A percentile compares a stretch with the other conserved stretches of the same genome.
Conservation (phyloP, 2,888 invertebrate genomes). For the Orthosia gracilis region DNA sequence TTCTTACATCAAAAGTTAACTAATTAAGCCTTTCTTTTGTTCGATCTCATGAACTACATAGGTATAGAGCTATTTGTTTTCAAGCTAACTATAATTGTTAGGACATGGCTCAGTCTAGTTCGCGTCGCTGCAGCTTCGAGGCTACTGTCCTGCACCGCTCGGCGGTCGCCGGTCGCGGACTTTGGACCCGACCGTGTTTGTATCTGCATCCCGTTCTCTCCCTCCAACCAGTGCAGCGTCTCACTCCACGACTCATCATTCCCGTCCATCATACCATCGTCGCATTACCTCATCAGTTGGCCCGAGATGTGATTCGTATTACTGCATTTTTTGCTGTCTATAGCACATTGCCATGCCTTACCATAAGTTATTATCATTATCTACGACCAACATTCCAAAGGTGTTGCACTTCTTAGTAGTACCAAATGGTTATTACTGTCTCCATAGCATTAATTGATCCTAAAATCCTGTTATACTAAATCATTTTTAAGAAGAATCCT, state of each 20-base stretch:
- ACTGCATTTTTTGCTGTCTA: constrained; percentile 79
- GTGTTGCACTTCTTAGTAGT: constrained; percentile 17
- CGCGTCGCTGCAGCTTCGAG: constrained; percentile 69
- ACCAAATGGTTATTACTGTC: background rate
- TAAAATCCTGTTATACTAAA: background rate
- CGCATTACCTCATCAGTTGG: constrained; percentile 82
- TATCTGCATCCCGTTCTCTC: constrained; percentile 83
- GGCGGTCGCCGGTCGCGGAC: constrained; percentile 80
- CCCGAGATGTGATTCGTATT: constrained; percentile 76
- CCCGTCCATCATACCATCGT: constrained; percentile 75
- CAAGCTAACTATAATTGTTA: constrained; percentile 30
- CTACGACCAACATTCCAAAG: constrained; percentile 50
- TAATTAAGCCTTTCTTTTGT: constrained; percentile 7
- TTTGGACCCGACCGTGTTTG: constrained; percentile 85
- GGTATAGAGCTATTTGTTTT: constrained; percentile 14
- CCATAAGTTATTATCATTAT: constrained; percentile 60
- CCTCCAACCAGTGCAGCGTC: constrained; percentile 65
- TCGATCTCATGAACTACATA: background rate
- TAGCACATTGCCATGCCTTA: constrained; percentile 52
- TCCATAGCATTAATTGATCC: background rate
- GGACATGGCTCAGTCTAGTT: constrained; percentile 61
- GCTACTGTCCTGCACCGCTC: constrained; percentile 80
- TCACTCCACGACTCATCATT: constrained; percentile 72
- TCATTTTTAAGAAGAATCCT: background rate
- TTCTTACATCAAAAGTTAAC: background rate